Evolutionary conservation across 2,888 invertebrate species (phyloP), one percentile per base, ranked within the genome.

Genomic region (Lasioglossum oenotherae): DNA sequence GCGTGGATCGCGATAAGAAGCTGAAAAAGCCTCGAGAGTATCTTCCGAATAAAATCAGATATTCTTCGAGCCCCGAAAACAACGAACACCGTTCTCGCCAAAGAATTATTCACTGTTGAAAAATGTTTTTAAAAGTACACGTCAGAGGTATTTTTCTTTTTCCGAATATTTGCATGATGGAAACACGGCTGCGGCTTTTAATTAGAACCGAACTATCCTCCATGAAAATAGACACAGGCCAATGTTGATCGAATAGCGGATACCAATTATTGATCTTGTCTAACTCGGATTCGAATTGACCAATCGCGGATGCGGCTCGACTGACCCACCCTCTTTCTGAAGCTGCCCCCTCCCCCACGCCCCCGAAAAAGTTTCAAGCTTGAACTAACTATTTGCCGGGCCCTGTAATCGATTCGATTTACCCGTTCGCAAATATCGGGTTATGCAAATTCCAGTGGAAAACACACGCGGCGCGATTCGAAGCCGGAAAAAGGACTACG

Each of bases 331-430:
- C 60, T 60, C 4, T 5, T 4, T 27, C 8, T 14, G 35, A 8
- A 10, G 27, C 31, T 16, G 16, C 10, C 8, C 57, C 57, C 1
- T 14, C n/a, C 57, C 10, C n/a, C n/a, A n/a, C n/a, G 0, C 57
- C n/a, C 64, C 67, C 38, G n/a, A 1, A 38, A 41, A 69, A 38
- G 12, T 69, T 69, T 41, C 23, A 23, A 23, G 69, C 41, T n/a
- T 2, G 23, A 5, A 41, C n/a, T 14, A n/a, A 69, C 41, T 41
- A 41, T 69, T 69, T 69, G 0, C 69, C 69, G 41, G 69, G 38
- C 23, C 12, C 41, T 44, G 44, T 44, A 72, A 72, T 72, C 72
- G 72, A 72, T 72, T 72, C 41, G 72, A 44, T n/a, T 72, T 27
- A 12, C 10, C 44, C 44, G 72, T 44, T 44, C 72, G 44, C 41